A percentile compares a stretch with the other conserved stretches of the same genome.
These are phyloP conservation scores for Tenodera sinensis DNA, from an alignment of 2,888 invertebrate genomes.

Conservation along the genomic window DNA sequence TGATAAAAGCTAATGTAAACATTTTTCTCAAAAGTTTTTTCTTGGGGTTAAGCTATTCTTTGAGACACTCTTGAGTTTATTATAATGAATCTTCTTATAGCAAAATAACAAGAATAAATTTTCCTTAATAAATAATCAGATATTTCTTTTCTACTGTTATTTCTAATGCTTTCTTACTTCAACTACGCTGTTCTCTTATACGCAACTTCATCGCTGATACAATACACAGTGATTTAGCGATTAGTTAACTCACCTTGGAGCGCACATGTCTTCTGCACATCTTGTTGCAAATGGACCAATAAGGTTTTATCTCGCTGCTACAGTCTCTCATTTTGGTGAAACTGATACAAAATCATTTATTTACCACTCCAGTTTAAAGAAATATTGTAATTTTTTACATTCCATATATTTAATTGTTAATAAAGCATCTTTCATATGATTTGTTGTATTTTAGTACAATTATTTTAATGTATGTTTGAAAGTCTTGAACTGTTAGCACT, in stretches of 20 bases:
- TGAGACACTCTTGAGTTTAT: too few species aligned
- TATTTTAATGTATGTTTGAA: background rate
- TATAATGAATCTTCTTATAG: too few species aligned
- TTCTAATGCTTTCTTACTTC: slow-evolving; percentile 42
- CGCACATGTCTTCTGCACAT: background rate
- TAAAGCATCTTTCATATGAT: background rate
- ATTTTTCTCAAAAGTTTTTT: too few species aligned
- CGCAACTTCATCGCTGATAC: slow-evolving; percentile 31
- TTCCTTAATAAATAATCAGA: slow-evolving; percentile 37
- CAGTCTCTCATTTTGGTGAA: background rate
- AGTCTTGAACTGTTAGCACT: background rate
- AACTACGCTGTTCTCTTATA: slow-evolving; percentile 44
- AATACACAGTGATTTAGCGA: slow-evolving; percentile 9
- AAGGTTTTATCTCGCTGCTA: background rate
- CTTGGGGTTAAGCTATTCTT: too few species aligned
- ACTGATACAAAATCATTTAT: background rate
- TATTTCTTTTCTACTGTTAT: slow-evolving; percentile 36
- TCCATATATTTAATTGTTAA: background rate
- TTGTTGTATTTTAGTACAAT: background rate
- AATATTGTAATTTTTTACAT: background rate
- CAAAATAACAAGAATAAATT: background rate
- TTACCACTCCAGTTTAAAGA: background rate
- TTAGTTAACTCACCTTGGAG: background rate
- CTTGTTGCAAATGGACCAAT: background rate
- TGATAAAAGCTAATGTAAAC: too few species aligned